Evolutionary conservation across 2,888 invertebrate species (phyloP), one percentile per base, ranked within the genome.

Genomic region (Metacarcinus magister): DNA sequence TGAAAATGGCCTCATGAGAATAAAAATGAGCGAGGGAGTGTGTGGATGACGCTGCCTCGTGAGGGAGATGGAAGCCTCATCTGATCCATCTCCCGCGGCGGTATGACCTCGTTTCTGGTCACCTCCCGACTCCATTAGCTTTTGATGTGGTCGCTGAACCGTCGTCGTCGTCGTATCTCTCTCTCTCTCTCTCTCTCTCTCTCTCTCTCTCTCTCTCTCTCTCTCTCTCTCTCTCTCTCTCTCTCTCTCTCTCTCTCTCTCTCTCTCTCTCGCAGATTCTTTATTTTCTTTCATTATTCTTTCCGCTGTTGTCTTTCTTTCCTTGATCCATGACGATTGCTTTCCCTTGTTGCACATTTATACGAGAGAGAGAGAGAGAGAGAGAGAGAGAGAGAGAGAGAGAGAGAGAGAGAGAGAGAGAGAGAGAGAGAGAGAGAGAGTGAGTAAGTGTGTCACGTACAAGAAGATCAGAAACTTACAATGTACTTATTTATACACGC

Each of bases 1-100:
- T 67, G 67, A 23, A 67, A 67, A 67, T 67, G 67, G 67, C 67
- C 67, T 67, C 67, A 67, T 67, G 67, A 67, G 67, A 19, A 67
- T 67, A 67, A 67, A 67, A n/a, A 67, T 67, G 67, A 67, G 67
- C 67, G 67, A 67, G 67, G 67, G 67, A 67, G 67, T 67, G 67
- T 67, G 67, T 67, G 67, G 67, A 67, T 67, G 67, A 67, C 67
- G 67, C 67, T 67, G 67, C 67, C 67, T 67, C 67, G 67, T 67
- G 67, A 67, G 67, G 23, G 67, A 67, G 67, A 67, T 67, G 67
- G n/a, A 19, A 23, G 67, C 67, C 67, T 67, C 67, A n/a, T 67
- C 67, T 67, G 67, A 67, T 67, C 67, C 67, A 67, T 67, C 67
- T 67, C 67, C 67, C 67, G 67, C 67, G 23, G 67, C 67, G 23